Evolutionary conservation across 2,797 vertebrate species (phyloP), one percentile per base, ranked within the genome.

Genomic region (Dallia pectoralis): DNA sequence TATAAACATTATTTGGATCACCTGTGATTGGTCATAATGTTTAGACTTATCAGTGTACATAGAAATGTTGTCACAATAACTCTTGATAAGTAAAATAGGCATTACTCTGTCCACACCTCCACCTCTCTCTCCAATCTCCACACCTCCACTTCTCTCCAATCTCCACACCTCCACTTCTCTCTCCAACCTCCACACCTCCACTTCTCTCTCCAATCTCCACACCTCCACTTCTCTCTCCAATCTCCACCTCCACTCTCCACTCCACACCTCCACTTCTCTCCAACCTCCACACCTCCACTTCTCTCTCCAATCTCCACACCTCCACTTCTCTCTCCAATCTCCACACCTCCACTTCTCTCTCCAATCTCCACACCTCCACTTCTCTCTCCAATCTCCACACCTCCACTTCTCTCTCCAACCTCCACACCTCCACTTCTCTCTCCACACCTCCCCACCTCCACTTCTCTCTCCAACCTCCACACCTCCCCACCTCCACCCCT

Each of bases 241-340:
- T 67, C 25, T 67, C n/a, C n/a, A n/a, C n/a, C n/a, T n/a, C n/a
- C n/a, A n/a, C n/a, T n/a, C n/a, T n/a, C n/a, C n/a, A n/a, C 51
- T 16, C 14, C 76, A 74, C 56, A 32, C 65, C 68, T 74, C 69
- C 68, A 71, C 73, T 36, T 74, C 74, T 64, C 75, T 44, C 76
- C 82, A 72, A 40, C 69, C 33, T 51, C 18, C n/a, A n/a, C n/a
- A n/a, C n/a, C n/a, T n/a, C n/a, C n/a, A 16, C n/a, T n/a, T n/a
- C n/a, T n/a, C n/a, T n/a, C 27, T 19, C 69, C 6, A 19, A 49
- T 36, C 36, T 25, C 2, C 16, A 19, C 4, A 29, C 40, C 9
- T 22, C 27, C 22, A 27, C 14, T 22, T 27, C 36, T 12, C 64
- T n/a, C 6, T 66, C 9, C 22, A 3, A 15, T 67, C 25, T 67